Percentiles rank a stretch among this genome's conserved stretches.
These are phyloP conservation scores for Trichogramma evanescens DNA, from an alignment of 2,888 invertebrate species.

Conservation along the genomic window DNA sequence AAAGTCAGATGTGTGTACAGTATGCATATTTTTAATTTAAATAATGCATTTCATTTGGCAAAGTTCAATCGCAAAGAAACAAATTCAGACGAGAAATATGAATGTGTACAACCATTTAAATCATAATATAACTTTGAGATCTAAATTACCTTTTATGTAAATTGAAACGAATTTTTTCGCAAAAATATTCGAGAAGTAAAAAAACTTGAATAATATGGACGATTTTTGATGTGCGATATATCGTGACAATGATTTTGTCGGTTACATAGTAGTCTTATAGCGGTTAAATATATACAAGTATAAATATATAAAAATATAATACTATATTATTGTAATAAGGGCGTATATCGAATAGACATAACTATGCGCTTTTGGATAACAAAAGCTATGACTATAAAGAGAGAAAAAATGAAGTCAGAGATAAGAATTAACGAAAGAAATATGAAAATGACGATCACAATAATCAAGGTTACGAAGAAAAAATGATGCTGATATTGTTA, in stretches of 20 bases:
- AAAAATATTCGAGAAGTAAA: too few relatives aligned
- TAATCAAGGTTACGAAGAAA: conserved; percentile 29
- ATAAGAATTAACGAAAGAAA: conserved; percentile 16
- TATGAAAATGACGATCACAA: conserved; percentile 29
- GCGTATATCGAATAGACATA: conserved; percentile 14
- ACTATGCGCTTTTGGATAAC: conserved; percentile 5
- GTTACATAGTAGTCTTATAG: conserved; percentile 17
- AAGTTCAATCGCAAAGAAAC: too few relatives aligned
- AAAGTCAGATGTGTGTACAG: too few relatives aligned
- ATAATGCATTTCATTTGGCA: too few relatives aligned
- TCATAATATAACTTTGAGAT: too few relatives aligned
- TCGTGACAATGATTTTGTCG: conserved; percentile 8
- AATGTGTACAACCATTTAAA: too few relatives aligned
- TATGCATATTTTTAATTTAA: too few relatives aligned
- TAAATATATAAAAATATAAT: conserved; percentile 19
- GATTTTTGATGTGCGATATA: too few relatives aligned
- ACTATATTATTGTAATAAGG: conserved; percentile 17
- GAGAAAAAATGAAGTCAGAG: conserved; percentile 1
- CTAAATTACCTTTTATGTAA: too few relatives aligned
- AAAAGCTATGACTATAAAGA: conserved; percentile 21
- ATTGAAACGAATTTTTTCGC: too few relatives aligned
- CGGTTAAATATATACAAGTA: conserved; percentile 21
- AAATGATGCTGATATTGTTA: conserved; percentile 39
- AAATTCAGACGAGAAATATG: too few relatives aligned
- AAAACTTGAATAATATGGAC: too few relatives aligned